Conservation (phyloP, 2,888 invertebrate genomes). For the Drosophila meridiana region DNA sequence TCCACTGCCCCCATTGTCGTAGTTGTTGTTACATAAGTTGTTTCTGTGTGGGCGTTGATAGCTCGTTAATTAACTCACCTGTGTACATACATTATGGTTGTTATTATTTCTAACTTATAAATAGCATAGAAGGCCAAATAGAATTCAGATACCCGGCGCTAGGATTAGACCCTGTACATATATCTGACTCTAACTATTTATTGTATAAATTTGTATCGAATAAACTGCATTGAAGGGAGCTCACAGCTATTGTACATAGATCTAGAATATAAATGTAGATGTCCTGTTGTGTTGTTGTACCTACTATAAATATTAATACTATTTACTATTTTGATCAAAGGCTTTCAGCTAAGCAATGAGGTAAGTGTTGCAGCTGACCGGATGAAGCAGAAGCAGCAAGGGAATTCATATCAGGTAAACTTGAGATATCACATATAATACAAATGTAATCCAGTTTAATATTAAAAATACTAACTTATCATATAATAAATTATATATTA, state of each 20-base stretch:
- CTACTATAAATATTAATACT: background rate
- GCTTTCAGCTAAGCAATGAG: background rate
- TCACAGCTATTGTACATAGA: background rate
- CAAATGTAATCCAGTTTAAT: no score
- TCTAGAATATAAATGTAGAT: background rate
- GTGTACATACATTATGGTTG: constrained; percentile 10
- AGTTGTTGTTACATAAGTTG: background rate
- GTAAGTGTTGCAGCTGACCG: no score
- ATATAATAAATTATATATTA: no score
- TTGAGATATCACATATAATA: no score
- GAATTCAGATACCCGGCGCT: background rate
- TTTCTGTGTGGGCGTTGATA: constrained; percentile 1
- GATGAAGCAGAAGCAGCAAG: no score
- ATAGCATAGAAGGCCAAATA: background rate
- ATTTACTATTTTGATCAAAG: background rate
- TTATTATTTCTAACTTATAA: constrained; percentile 7
- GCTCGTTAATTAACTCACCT: constrained; percentile 7
- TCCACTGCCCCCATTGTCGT: background rate
- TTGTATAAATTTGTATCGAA: constrained; percentile 7
- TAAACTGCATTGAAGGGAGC: constrained; percentile 8
- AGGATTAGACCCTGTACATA: constrained; percentile 5
- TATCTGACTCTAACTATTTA: constrained; percentile 2
- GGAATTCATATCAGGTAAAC: no score
- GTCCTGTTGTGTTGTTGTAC: background rate
- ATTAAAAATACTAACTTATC: no score